Percentiles rank a stretch among this genome's conserved stretches.
Evolutionary conservation across 2,888 invertebrate genomes (phyloP).

Genomic region (Dynastes maya): DNA sequence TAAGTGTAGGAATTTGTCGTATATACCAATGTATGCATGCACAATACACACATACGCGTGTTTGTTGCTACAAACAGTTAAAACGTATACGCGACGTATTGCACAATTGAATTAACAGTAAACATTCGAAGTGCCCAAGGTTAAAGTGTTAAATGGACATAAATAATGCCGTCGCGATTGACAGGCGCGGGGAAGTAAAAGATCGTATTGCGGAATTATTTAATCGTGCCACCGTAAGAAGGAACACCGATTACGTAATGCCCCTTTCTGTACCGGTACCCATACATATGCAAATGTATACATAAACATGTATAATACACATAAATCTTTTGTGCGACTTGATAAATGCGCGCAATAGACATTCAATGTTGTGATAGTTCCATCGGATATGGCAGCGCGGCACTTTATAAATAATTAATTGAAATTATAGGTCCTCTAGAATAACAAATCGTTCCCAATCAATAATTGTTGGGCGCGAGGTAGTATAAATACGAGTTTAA

Average conservation of each 20-base stretch:
- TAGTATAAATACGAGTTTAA: neutral
- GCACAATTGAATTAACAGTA: slow-evolving; percentile 44
- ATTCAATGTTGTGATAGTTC: slow-evolving; percentile 36
- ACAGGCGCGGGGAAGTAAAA: neutral
- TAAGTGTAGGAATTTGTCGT: too few relatives aligned
- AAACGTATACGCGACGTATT: slow-evolving; percentile 13
- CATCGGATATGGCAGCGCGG: slow-evolving; percentile 36
- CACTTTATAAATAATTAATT: slow-evolving; percentile 45
- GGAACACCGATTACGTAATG: slow-evolving; percentile 32
- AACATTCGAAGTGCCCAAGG: slow-evolving; percentile 28
- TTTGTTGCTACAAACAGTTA: neutral
- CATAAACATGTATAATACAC: too few relatives aligned
- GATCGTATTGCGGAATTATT: slow-evolving; percentile 26
- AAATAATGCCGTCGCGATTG: slow-evolving; percentile 26
- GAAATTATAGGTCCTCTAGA: slow-evolving; percentile 39
- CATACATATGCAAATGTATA: too few relatives aligned
- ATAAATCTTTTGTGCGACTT: slow-evolving; percentile 27
- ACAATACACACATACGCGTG: neutral
- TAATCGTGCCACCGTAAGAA: slow-evolving; percentile 34
- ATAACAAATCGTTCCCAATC: slow-evolving; percentile 40
- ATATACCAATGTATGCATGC: neutral
- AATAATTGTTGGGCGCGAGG: slow-evolving; percentile 26
- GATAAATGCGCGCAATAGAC: slow-evolving; percentile 32
- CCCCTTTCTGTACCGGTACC: neutral
- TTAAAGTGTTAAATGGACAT: slow-evolving; percentile 31